Evolutionary conservation across 1,140 invertebrate species (phyloP), one percentile per base, ranked within the genome.

Genomic region (Caerostris extrusa): DNA sequence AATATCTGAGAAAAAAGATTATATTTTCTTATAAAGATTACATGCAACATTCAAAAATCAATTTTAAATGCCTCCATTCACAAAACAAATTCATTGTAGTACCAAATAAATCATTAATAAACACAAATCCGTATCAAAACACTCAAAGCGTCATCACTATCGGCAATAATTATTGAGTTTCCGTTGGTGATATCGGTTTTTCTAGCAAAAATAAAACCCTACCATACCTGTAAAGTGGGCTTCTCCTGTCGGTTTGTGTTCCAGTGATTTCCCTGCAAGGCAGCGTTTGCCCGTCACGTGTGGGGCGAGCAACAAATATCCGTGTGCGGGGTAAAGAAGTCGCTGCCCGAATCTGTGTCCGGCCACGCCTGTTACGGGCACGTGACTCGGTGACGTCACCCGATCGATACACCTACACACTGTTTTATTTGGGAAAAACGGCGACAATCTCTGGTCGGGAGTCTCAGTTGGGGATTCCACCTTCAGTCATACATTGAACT

Each of bases 351-450:
- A 77, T 77, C 71, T 77, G 71, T 77, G 71, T 8, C 71, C 71
- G 34, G 71, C 71, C 71, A 77, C 71, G 71, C 71, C 71, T 77
- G 14, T 77, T 53, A 12, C 10, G 71, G 34, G 12, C 71, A 77
- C 71, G 71, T 77, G 71, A 77, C 71, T 12, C 3, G 34, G 10
- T 77, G 71, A 77, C 71, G 71, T 77, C 71, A 77, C 71, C 34
- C 71, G 50, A 77, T 77, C 71, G 71, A 77, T 77, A 77, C 71
- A 77, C 71, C 71, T 77, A 77, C 71, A 77, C 34, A 77, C 50
- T 77, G 71, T 77, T 77, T 77, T 77, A 77, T 77, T 77, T 34
- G 34, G 61, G 71, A 77, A 77, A 34, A 77, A 77, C 71, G 71
- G 71, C 71, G 71, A 77, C 71, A 77, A 77, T 77, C 71, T 77